Conservation (phyloP, 2,113 vertebrate genomes). For the Peucedramus taeniatus region DNA sequence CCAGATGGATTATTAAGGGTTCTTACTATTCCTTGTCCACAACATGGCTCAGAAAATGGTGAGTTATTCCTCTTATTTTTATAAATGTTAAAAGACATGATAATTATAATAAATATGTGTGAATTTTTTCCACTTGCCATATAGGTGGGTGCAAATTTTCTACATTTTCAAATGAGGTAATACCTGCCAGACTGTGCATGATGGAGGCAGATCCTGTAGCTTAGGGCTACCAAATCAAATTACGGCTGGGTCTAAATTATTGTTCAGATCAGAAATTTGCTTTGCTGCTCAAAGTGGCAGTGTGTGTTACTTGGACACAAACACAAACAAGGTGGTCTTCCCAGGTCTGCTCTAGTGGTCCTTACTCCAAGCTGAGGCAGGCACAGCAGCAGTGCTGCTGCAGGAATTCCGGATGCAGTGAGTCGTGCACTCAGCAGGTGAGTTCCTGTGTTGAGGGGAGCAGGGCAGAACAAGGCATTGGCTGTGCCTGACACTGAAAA, state of each 20-base stretch:
- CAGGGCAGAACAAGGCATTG: not conserved
- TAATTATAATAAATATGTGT: not conserved
- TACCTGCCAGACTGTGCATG: not conserved
- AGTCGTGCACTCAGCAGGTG: too few species aligned
- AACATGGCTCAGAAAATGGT: constrained; percentile 69
- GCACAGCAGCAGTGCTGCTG: fast-evolving
- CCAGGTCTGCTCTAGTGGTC: not conserved
- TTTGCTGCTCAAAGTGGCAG: not conserved
- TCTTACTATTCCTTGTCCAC: constrained; percentile 78
- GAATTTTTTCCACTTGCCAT: not conserved
- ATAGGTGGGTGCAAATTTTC: not conserved
- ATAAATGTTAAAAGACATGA: not conserved
- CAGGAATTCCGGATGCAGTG: not conserved
- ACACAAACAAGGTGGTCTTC: fast-evolving
- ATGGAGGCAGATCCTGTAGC: not conserved
- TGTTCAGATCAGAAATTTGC: not conserved
- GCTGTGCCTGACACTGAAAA: not conserved
- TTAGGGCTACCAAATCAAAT: not conserved
- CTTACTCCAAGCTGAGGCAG: not conserved
- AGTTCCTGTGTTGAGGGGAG: fast-evolving
- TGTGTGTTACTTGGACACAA: not conserved
- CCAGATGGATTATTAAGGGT: constrained; percentile 89
- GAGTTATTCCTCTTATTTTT: constrained; percentile 19
- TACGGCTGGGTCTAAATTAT: not conserved
- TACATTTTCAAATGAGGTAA: not conserved